Percentiles rank a stretch among this genome's conserved stretches.
Evolutionary conservation across 2,888 invertebrate species (phyloP).

Genomic region (Danaus chrysippus): DNA sequence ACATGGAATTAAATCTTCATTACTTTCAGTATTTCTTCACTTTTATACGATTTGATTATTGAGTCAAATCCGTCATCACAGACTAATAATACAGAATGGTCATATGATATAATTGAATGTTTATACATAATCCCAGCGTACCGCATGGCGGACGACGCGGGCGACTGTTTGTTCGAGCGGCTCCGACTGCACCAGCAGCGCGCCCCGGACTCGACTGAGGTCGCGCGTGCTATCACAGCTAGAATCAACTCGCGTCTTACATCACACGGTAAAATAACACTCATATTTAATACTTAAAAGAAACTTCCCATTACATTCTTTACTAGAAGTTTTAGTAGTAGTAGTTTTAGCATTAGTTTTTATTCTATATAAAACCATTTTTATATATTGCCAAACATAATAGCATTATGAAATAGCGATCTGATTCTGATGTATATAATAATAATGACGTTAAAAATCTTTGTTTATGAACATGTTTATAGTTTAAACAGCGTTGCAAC

Average conservation of each 20-base stretch:
- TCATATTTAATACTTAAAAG: background rate
- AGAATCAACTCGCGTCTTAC: constrained; percentile 67
- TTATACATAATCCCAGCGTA: constrained; percentile 43
- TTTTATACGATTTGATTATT: no score
- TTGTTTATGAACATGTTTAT: constrained; percentile 3
- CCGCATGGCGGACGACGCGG: constrained; percentile 72
- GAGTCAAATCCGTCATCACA: background rate
- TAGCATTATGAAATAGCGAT: no score
- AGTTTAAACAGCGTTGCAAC: background rate
- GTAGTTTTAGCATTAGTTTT: background rate
- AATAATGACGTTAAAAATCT: no score
- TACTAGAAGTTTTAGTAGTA: background rate
- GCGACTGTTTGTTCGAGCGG: constrained; percentile 70
- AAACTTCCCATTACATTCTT: background rate
- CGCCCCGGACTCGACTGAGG: constrained; percentile 64
- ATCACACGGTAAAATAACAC: constrained; percentile 56
- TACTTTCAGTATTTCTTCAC: no score
- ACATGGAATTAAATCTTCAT: background rate
- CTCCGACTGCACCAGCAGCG: constrained; percentile 67
- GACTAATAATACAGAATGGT: background rate
- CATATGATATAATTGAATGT: background rate
- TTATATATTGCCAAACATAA: no score
- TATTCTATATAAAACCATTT: no score
- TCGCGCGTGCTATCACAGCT: constrained; percentile 65
- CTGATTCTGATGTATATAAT: no score